These are phyloP conservation scores for Tychaedon coryphoeus DNA, from an alignment of 2,113 vertebrate genomes.

Conservation along the genomic window DNA sequence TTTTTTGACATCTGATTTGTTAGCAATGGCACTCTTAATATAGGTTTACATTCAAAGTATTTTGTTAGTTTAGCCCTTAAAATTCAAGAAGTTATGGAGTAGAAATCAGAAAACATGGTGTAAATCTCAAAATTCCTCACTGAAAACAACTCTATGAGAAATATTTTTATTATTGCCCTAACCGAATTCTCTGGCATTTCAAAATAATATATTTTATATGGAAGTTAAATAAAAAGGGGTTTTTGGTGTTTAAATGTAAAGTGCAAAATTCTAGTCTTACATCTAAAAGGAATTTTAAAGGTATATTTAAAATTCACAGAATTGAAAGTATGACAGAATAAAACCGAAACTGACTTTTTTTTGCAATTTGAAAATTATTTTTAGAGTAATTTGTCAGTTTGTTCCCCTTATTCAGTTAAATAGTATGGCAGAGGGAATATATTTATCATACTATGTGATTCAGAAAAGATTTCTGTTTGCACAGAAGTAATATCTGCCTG, in stretches of 20 bases:
- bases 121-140: background rate
- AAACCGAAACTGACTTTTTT: background rate
- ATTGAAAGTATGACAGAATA: background rate
- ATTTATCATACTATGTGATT: background rate
- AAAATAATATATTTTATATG: background rate
- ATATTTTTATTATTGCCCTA: background rate
- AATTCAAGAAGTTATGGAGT: background rate
- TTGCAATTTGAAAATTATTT: background rate
- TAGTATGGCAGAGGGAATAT: background rate
- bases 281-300: background rate
- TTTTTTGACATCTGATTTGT: background rate
- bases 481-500: background rate
- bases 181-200: background rate
- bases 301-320: background rate
- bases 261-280: background rate
- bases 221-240: rapidly evolving
- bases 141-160: background rate
- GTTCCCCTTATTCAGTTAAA: background rate
- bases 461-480: background rate
- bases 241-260: background rate
- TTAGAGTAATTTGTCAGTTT: background rate
- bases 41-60: background rate
- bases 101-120: background rate
- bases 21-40: background rate
- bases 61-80: background rate